Base-by-base conservation (phyloP, 2,797 vertebrate species). In the Protosalanx chinensis region DNA sequence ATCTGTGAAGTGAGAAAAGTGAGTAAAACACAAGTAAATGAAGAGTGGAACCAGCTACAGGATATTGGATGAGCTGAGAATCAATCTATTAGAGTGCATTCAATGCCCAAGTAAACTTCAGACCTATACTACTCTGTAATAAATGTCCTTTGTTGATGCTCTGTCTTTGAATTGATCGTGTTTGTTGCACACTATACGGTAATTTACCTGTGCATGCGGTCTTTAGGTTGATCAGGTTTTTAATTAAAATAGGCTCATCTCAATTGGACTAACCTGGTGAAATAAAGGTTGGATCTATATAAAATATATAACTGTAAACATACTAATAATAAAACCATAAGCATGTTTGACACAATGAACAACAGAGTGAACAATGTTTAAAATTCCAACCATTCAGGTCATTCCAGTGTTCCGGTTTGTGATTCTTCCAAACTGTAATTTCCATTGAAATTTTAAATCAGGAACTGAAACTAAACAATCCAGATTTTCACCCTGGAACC, bases 1-100 rank as follows among this genome's bases (percentile, higher is more conserved):
- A 82, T 82, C 74, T 68, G 64, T 64, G 71, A 76, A 76, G 82
- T 76, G 58, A 60, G 58, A 29, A 20, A 75, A 64, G n/a, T 27
- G 8, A 30, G 63, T n/a, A 49, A 75, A 46, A 46, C 41, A 49
- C 37, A 75, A 37, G 30, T 59, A 56, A 64, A 3, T 27, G 71
- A 56, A 41, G 7, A 12, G 76, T 41, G 68, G 73, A 61, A 63
- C 56, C 10, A 72, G 75, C 70, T 64, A 73, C 78, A 79, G 79
- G 67, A 78, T 46, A 78, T 74, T 81, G 72, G 64, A 78, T 30
- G 71, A 71, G 30, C 72, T 37, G 72, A 65, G 67, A 63, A 69
- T 12, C 33, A 37, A 70, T 61, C 37, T 18, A 13, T 30, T 41
- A 15, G 20, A 62, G 72, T 75, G 71, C 69, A 74, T 3, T 29